Conservation (phyloP, 37 sponge, comb jelly and placozoan species). For the Aplysina aerophoba region DNA sequence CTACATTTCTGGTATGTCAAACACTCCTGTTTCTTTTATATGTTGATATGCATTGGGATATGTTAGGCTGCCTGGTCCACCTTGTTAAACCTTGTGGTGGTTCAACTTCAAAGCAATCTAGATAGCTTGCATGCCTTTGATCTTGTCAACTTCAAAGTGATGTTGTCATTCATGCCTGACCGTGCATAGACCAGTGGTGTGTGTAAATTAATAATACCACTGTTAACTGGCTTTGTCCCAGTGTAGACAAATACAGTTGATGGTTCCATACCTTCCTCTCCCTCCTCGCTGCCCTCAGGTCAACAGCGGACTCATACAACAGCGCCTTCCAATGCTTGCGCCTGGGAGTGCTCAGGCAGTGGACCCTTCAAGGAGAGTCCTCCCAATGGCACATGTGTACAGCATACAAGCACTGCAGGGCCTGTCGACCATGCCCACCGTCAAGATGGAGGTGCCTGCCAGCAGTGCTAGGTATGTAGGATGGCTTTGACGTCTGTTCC, state of each 20-base stretch:
- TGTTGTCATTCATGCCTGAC: constrained; percentile 1
- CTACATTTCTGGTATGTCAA: not conserved
- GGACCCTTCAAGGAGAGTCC: not conserved
- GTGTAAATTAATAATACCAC: not conserved
- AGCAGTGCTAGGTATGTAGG: constrained; percentile 3
- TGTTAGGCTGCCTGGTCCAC: too few relatives aligned
- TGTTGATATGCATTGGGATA: too few relatives aligned
- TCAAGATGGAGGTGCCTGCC: constrained; percentile 9
- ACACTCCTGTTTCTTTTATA: not conserved
- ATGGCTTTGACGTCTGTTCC: too few relatives aligned
- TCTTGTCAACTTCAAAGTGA: constrained; percentile 6
- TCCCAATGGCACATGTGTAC: constrained; percentile 24
- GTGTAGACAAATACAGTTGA: not conserved
- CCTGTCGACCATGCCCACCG: not conserved
- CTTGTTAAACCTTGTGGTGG: not conserved
- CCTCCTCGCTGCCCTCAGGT: constrained; percentile 42
- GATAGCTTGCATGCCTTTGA: constrained; percentile 2
- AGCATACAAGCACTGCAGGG: constrained; percentile 1
- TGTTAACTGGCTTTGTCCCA: constrained; percentile 24
- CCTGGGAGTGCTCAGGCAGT: not conserved
- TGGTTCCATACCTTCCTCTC: not conserved
- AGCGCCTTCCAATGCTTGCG: constrained; percentile 1
- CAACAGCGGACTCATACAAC: constrained; percentile 43
- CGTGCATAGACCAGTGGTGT: not conserved
- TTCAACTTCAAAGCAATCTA: not conserved